Evolutionary conservation across 2,113 vertebrate genomes (phyloP), one percentile per base, ranked within the genome.

Genomic region (Brienomyrus brachyistius): DNA sequence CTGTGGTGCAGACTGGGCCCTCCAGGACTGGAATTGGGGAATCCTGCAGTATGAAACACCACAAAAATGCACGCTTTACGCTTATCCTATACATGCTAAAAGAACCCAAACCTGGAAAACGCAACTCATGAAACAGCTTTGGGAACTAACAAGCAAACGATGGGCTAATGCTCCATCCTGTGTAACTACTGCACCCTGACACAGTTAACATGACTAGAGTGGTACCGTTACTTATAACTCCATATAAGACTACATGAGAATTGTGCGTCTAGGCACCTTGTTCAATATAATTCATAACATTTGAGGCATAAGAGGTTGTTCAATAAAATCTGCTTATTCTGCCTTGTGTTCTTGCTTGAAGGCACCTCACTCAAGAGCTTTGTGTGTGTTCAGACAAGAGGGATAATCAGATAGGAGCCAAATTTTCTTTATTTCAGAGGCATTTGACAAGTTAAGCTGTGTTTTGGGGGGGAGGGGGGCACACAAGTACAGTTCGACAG

Each of bases 391-490:
- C 21, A 59, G 5, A 59, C 56, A 77, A 74, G n/a, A 74, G n/a
- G n/a, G n/a, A 74, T 27, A 5, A 35, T 17, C 35, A 90, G 84
- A 83, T 92, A 91, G 90, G 95, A 93, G 95, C 94, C 92, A 95
- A 95, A 94, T 96, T 91, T 89, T 97, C 43, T 98, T 97, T 95
- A 97, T 2, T 97, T 98, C 96, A 97, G 98, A 97, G 97, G 97
- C 97, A 98, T 97, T 97, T 98, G 97, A 97, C 96, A 98, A 97
- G 96, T 97, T 97, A 97, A 98, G 97, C 97, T 96, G 97, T 97
- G 96, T 96, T 93, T 45, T 21, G 52, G 52, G 52, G 51, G 95
- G 95, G 96, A 17, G 97, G 96, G 96, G 48, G 52, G 52, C 2
- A 5, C 96, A 98, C 97, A 96, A 97, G 93, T 93, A 94, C 93